Evolutionary conservation across 2,113 vertebrate species (phyloP).

Genomic region (Indicator indicator): DNA sequence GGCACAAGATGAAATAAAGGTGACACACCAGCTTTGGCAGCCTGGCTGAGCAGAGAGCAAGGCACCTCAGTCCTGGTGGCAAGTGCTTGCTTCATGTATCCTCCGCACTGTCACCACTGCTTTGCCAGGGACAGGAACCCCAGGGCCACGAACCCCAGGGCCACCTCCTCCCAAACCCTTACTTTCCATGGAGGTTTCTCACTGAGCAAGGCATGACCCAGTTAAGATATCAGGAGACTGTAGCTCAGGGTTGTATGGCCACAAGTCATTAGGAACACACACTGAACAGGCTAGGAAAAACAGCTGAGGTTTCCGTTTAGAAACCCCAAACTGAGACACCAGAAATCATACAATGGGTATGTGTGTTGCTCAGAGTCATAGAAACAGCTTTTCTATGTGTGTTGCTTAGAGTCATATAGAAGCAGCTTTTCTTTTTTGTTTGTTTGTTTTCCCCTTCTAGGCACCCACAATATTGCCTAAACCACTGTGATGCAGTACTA

Average conservation of each 20-base stretch:
- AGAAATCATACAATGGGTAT: background rate
- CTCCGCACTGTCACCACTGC: background rate
- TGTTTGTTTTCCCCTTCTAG: background rate
- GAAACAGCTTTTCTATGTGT: background rate
- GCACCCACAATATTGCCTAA: background rate
- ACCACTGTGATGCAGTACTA: background rate
- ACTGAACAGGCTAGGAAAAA: background rate
- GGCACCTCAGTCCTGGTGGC: background rate
- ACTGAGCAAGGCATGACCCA: background rate
- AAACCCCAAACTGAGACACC: background rate
- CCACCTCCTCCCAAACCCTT: background rate
- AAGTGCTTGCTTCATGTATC: background rate
- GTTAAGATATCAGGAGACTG: background rate
- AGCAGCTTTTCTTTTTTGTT: background rate
- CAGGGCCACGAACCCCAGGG: too few relatives aligned
- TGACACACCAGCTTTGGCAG: background rate
- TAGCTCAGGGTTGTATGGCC: background rate
- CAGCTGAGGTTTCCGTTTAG: background rate
- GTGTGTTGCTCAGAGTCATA: background rate
- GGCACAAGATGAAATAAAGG: background rate
- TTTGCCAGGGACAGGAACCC: background rate
- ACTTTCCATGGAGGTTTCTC: background rate
- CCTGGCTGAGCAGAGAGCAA: background rate
- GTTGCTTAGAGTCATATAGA: background rate
- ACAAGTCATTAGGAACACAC: background rate